Evolutionary conservation across 2,797 vertebrate genomes (phyloP).

Genomic region (Heliangelus exortis): DNA sequence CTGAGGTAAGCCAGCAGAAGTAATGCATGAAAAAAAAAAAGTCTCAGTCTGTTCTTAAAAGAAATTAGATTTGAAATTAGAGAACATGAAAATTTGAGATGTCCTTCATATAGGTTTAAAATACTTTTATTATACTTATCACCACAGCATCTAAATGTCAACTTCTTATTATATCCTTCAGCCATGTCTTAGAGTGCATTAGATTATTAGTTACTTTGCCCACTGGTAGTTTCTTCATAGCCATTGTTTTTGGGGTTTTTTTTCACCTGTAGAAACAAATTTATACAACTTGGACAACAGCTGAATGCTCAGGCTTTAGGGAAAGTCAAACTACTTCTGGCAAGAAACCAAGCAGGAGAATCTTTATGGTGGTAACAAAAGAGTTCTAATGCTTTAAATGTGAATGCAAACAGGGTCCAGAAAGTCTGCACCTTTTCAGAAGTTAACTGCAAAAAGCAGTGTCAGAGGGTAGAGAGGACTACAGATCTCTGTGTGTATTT

Average conservation of each 20-base stretch:
- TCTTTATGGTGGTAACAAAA: background rate
- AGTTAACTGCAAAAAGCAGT: background rate
- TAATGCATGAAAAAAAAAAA: slow-evolving; percentile 32
- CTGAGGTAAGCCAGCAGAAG: slow-evolving; percentile 33
- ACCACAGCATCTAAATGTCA: background rate
- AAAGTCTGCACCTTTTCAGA: background rate
- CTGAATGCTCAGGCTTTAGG: background rate
- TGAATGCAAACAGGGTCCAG: background rate
- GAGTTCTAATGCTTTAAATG: background rate
- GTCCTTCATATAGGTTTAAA: background rate
- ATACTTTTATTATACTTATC: slow-evolving; percentile 13
- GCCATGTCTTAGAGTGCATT: background rate
- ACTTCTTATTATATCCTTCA: background rate
- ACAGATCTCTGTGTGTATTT: background rate
- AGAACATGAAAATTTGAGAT: background rate
- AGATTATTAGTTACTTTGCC: background rate
- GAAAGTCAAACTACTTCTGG: background rate
- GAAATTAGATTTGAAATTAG: slow-evolving; percentile 15
- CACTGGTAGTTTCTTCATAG: background rate
- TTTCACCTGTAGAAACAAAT: background rate
- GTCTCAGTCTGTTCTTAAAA: slow-evolving; percentile 14
- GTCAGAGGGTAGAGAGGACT: background rate
- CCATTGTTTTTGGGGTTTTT: background rate
- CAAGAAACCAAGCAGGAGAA: background rate
- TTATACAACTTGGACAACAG: background rate